Evolutionary conservation across 1,140 invertebrate species (phyloP).

Genomic region (Gonioctena quinquepunctata): DNA sequence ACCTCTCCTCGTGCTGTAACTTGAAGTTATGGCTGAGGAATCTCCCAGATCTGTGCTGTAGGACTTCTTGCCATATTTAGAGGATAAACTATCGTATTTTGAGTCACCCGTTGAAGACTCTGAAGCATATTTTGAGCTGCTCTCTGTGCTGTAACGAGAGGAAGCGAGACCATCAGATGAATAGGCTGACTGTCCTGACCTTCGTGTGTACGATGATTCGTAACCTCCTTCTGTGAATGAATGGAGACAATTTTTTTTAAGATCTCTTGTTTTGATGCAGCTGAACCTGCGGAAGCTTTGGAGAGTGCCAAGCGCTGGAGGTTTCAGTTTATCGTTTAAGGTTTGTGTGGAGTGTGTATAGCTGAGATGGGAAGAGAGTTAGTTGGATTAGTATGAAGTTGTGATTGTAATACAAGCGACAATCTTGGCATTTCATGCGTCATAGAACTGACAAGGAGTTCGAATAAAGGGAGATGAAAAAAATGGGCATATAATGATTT

Average conservation of each 20-base stretch:
- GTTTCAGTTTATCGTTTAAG: no score
- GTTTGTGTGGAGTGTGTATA: no score
- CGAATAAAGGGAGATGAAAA: no score
- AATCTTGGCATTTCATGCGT: no score
- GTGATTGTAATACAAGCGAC: no score
- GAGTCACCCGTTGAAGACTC: conserved; percentile 32
- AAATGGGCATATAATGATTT: no score
- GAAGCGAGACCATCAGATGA: conserved; percentile 34
- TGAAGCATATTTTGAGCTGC: conserved; percentile 28
- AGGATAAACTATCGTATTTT: conserved; percentile 39
- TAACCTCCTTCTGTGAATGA: conserved; percentile 44
- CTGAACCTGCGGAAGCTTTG: neutral
- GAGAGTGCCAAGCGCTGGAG: neutral
- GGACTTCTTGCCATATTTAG: conserved; percentile 33
- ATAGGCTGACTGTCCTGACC: conserved; percentile 37
- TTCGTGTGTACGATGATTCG: conserved; percentile 46
- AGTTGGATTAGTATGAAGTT: no score
- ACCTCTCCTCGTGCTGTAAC: conserved; percentile 23
- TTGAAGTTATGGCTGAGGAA: conserved; percentile 22
- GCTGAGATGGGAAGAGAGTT: no score
- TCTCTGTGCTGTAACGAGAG: conserved; percentile 32
- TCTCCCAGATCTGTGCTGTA: conserved; percentile 22
- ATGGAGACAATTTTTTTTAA: neutral
- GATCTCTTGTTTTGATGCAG: neutral
- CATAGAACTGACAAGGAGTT: no score